Conservation (phyloP, 2,797 vertebrate species). For the Fratercula arctica region DNA sequence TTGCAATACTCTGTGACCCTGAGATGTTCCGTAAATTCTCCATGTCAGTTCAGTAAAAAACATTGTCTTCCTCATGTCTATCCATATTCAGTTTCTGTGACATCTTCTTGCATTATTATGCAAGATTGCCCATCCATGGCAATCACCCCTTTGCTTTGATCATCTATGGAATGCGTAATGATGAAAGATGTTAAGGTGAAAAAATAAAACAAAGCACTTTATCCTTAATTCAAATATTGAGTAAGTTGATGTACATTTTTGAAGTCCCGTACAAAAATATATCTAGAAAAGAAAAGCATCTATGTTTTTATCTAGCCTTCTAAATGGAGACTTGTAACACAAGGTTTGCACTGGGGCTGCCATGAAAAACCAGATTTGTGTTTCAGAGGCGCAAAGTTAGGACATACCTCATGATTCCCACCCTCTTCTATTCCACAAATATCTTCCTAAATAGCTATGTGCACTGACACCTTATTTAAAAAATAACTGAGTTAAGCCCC, state of each 20-base stretch:
- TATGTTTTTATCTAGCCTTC: background rate
- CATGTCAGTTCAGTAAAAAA: background rate
- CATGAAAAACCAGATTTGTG: background rate
- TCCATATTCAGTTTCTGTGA: background rate
- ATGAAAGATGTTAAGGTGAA: background rate
- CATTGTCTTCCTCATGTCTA: background rate
- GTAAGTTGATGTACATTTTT: background rate
- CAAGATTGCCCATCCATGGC: background rate
- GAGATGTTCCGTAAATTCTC: background rate
- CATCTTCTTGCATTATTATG: background rate
- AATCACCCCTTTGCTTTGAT: slow-evolving; percentile 41
- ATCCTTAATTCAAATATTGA: background rate
- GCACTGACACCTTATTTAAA: background rate
- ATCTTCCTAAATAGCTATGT: background rate
- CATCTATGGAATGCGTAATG: background rate
- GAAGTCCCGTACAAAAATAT: background rate
- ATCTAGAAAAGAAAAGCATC: background rate
- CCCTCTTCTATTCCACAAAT: background rate
- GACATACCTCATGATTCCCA: background rate
- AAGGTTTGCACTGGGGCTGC: background rate
- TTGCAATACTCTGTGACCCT: background rate
- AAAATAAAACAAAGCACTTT: background rate
- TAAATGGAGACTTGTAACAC: background rate
- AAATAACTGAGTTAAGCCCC: background rate
- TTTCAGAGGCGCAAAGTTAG: background rate